Percentiles rank a stretch among this genome's conserved stretches.
phyloP scores from a whole-genome alignment of 2,113 vertebrate species.

The Corydoras sp. region DNA sequence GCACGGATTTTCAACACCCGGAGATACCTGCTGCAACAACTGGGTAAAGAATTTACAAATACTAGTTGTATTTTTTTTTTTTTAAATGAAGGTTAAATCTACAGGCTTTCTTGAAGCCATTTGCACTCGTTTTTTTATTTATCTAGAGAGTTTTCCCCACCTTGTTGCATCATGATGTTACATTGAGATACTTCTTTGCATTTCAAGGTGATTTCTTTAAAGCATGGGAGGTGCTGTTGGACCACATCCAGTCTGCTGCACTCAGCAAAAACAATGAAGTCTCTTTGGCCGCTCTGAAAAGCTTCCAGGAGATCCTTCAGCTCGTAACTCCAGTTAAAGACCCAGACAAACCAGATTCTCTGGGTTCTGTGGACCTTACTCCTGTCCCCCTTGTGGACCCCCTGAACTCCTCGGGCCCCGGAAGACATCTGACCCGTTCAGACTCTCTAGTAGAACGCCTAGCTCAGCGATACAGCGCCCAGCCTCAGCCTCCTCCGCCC shows the following conservation, averaged over 20 bases:
- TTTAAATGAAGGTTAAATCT: no score
- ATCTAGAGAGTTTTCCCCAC: no score
- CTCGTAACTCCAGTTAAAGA: conserved; percentile 89
- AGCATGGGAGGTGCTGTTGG: conserved; percentile 95
- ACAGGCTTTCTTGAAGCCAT: no score
- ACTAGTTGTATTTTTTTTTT: no score
- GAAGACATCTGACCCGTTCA: conserved; percentile 80
- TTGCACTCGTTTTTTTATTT: no score
- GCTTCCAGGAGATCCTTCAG: conserved; percentile 97
- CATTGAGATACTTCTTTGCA: neutral
- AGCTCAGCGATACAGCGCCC: conserved; percentile 68
- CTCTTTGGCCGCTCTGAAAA: conserved; percentile 93
- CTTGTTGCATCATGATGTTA: no score
- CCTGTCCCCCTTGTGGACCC: conserved; percentile 77
- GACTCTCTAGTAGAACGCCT: conserved; percentile 87
- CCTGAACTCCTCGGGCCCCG: conserved; percentile 74
- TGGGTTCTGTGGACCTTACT: conserved; percentile 77
- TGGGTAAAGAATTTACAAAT: conserved; percentile 81
- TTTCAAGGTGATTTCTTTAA: conserved; percentile 87
- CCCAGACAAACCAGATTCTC: conserved; percentile 75
- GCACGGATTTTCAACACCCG: conserved; percentile 97
- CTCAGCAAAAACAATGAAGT: conserved; percentile 99
- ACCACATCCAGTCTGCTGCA: conserved; percentile 95
- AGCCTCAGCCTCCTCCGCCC: conserved; percentile 60
- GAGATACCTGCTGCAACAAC: conserved; percentile 85